Evolutionary conservation across 2,113 vertebrate genomes (phyloP), one percentile per base, ranked within the genome.

Genomic region (Ramphastos sulfuratus): DNA sequence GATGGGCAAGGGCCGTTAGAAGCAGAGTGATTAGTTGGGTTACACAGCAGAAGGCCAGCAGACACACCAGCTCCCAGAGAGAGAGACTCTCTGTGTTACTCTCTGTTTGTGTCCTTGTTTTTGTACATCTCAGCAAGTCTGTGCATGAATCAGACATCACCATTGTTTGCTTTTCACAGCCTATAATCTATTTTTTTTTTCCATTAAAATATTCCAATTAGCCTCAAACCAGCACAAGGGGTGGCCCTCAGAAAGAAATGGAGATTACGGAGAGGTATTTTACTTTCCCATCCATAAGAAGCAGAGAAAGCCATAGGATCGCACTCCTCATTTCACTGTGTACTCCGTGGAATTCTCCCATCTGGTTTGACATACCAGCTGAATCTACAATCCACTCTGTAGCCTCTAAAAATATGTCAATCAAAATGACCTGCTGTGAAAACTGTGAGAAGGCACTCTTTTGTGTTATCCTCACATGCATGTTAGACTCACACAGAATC

Each of bases 341-440:
- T 70, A 60, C 31, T 85, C 0, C 3, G 71, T 94, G 89, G 91
- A 96, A 96, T 96, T 96, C 85, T 97, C 93, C 96, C 97, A 97
- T 96, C 95, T 97, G 96, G 93, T 90, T 81, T 95, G 89, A 92
- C 83, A 92, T 74, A 88, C 96, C 97, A 97, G 97, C 97, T 97
- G 97, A 97, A 97, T 93, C 94, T 97, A 95, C 93, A 95, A 96
- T 80, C 85, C 87, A 91, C 89, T 65, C 96, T 85, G 66, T 94
- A 96, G 89, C 81, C 89, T 97, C 87, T 83, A 88, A 79, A 76
- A 82, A 96, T 89, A 95, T 46, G 96, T 94, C 97, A 97, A 96
- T 98, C 97, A 97, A 87, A 96, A 87, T 79, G 93, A 94, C 96
- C 96, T 94, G 92, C 97, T 97, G 97, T 95, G 97, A 97, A 96